These are phyloP conservation scores for Cryptus armator DNA, from an alignment of 2,888 invertebrate species.

Conservation along the genomic window DNA sequence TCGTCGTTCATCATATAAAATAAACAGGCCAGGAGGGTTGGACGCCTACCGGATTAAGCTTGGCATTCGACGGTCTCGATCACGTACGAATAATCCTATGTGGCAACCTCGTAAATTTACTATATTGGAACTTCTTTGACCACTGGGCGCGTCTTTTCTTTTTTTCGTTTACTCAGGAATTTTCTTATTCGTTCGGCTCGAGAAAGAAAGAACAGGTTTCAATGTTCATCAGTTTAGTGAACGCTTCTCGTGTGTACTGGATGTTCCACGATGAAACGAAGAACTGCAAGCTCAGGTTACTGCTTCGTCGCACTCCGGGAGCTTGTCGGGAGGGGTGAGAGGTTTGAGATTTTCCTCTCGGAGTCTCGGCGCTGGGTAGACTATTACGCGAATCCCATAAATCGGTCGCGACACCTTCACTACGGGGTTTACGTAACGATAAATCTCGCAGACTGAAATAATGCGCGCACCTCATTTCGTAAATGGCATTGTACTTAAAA, in stretches of 20 bases:
- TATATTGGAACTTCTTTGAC: conserved; percentile 60
- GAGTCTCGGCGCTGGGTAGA: conserved; percentile 79
- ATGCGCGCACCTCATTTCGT: conserved; percentile 84
- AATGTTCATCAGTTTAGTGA: conserved; percentile 32
- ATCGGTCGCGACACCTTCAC: conserved; percentile 82
- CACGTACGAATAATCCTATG: conserved; percentile 72
- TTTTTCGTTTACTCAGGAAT: conserved; percentile 52
- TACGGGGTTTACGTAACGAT: conserved; percentile 83
- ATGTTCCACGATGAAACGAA: conserved; percentile 21
- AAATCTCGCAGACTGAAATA: conserved; percentile 83
- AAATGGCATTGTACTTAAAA: conserved; percentile 85
- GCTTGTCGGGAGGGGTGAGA: conserved; percentile 46
- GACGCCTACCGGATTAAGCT: conserved; percentile 68
- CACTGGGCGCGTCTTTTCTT: conserved; percentile 48
- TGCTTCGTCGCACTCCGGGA: conserved; percentile 51
- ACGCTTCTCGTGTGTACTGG: neutral
- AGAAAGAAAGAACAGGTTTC: conserved; percentile 30
- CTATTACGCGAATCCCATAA: conserved; percentile 84
- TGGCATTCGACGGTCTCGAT: conserved; percentile 69
- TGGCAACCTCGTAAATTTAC: conserved; percentile 66
- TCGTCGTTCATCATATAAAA: conserved; percentile 79
- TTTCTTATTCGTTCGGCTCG: conserved; percentile 53
- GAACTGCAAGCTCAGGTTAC: conserved; percentile 57
- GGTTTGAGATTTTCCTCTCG: conserved; percentile 78
- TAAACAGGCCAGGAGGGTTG: conserved; percentile 76